Percentiles rank a stretch among this genome's conserved stretches.
Conservation (phyloP, 2,888 invertebrate genomes). For the Meandrusa payeni region DNA sequence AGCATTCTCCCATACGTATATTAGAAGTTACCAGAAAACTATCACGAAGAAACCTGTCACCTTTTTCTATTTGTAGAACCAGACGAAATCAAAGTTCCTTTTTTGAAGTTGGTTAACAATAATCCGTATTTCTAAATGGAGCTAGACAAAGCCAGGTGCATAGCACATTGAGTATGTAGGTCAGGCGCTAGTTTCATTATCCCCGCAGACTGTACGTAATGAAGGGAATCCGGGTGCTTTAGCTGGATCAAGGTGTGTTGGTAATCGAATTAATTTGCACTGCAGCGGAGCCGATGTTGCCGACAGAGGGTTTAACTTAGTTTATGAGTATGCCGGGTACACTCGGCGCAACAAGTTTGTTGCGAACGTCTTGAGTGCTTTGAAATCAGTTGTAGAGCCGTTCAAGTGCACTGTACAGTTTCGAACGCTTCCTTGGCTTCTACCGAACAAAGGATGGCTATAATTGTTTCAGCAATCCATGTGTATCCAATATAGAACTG, state of each 20-base stretch:
- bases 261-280: constrained; percentile 77
- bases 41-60: too few species aligned
- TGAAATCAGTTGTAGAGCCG: constrained; percentile 63
- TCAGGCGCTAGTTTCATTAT: constrained; percentile 42
- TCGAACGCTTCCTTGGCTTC: constrained; percentile 34
- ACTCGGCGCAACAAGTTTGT: constrained; percentile 77
- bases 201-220: constrained; percentile 45
- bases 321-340: constrained; percentile 74
- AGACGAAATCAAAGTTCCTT: too few species aligned
- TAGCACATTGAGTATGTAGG: constrained; percentile 3
- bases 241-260: constrained; percentile 71
- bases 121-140: too few species aligned
- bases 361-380: constrained; percentile 72
- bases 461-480: constrained; percentile 23
- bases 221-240: constrained; percentile 64
- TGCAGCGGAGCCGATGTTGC: constrained; percentile 65
- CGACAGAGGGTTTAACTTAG: constrained; percentile 72
- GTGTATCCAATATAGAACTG: neutral
- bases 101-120: too few species aligned
- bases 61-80: too few species aligned
- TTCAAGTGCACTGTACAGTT: constrained; percentile 45
- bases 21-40: too few species aligned
- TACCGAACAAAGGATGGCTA: constrained; percentile 28
- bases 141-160: too few species aligned
- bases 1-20: too few species aligned